Percentiles rank a stretch among this genome's conserved stretches.
phyloP scores from a whole-genome alignment of 2,888 invertebrate genomes.

The Adelognathus sp. region DNA sequence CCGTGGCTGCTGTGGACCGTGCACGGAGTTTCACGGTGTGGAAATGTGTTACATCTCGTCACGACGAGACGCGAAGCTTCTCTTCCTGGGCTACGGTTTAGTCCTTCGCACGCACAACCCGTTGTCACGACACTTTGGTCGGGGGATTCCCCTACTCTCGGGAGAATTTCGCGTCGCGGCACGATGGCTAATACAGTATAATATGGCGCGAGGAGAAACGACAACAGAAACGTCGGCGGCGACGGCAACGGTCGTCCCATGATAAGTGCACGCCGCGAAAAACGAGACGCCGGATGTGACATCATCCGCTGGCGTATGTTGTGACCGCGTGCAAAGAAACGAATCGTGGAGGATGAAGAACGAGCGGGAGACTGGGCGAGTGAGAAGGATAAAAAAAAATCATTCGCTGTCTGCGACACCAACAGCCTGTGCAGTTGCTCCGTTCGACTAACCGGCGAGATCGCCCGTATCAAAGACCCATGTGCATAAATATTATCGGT shows the following conservation, averaged over 20 bases:
- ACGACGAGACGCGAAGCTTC: not conserved
- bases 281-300: constrained; percentile 78
- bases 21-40: not conserved
- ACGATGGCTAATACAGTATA: not conserved
- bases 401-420: constrained; percentile 30
- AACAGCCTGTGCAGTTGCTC: constrained; percentile 23
- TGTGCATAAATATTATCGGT: constrained; percentile 44
- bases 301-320: constrained; percentile 65
- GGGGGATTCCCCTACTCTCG: constrained; percentile 20
- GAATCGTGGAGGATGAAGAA: constrained; percentile 28
- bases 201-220: constrained; percentile 12
- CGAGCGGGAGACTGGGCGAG: constrained; percentile 26
- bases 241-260: constrained; percentile 47
- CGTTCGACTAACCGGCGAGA: not conserved
- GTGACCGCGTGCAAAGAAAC: constrained; percentile 42
- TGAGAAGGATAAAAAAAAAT: constrained; percentile 39
- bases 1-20: not conserved
- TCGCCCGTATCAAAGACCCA: constrained; percentile 29
- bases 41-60: not conserved
- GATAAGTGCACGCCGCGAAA: constrained; percentile 72
- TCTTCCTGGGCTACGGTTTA: not conserved
- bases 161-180: constrained; percentile 3
- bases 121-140: constrained; percentile 18
- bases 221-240: constrained; percentile 10
- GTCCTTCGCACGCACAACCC: constrained; percentile 14